Conservation (phyloP, 2,113 vertebrate genomes). For the Dasyurus viverrinus region DNA sequence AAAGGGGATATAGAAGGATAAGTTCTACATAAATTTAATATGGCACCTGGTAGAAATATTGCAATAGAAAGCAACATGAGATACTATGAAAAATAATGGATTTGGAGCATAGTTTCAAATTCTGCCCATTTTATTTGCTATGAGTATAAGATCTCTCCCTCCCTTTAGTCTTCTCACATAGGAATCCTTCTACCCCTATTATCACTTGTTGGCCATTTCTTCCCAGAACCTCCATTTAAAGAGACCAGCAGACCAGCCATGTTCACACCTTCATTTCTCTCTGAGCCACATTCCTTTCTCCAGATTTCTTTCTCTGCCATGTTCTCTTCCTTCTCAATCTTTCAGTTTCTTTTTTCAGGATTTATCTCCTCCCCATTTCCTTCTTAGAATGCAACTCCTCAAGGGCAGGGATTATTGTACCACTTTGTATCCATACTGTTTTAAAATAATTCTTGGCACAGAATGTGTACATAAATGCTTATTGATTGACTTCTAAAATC, state of each 20-base stretch:
- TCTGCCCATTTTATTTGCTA: background rate
- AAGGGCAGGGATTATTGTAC: background rate
- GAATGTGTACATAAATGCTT: background rate
- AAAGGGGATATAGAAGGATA: background rate
- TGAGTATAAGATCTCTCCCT: background rate
- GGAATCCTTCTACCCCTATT: background rate
- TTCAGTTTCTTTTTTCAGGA: background rate
- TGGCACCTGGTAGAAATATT: background rate
- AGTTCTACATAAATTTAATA: background rate
- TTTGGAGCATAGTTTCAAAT: background rate
- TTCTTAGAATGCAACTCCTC: background rate
- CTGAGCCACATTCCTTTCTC: background rate
- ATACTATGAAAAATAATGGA: background rate
- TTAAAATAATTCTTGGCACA: background rate
- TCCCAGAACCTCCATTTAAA: background rate
- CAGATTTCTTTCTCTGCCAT: background rate
- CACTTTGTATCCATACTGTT: background rate
- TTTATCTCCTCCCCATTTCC: background rate
- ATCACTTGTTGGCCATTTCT: background rate
- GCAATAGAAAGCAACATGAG: background rate
- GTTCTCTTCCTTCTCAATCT: background rate
- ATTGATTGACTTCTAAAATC: background rate
- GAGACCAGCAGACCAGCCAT: background rate
- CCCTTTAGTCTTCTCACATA: background rate
- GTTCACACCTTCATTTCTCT: background rate